phyloP scores from a whole-genome alignment of 2,888 invertebrate genomes.

The Nomada ruficornis region DNA sequence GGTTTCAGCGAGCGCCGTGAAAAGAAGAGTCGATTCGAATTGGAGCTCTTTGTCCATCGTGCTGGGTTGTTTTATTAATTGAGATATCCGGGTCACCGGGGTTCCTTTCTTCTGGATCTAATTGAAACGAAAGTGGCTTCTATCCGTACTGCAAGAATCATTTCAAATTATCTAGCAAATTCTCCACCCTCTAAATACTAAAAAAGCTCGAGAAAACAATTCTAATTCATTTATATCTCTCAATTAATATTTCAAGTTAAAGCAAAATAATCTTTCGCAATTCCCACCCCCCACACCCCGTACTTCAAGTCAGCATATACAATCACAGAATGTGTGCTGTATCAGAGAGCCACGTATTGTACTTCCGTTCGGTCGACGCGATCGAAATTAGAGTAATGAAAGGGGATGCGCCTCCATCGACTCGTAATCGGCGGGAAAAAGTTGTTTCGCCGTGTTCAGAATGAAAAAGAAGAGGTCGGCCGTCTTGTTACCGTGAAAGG shows the following conservation, averaged over 20 bases:
- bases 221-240: no score
- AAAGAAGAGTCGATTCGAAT: slow-evolving; percentile 3
- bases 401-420: slow-evolving; percentile 40
- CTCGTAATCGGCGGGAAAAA: slow-evolving; percentile 41
- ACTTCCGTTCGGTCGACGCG: slow-evolving; percentile 9
- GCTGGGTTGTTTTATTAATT: slow-evolving; percentile 10
- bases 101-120: background rate
- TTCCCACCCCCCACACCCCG: no score
- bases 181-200: no score
- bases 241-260: no score
- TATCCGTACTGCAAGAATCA: background rate
- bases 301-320: background rate
- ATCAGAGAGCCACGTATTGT: no score
- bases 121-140: slow-evolving; percentile 13
- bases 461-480: slow-evolving; percentile 42
- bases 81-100: background rate
- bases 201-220: background rate
- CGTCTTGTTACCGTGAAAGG: slow-evolving; percentile 43
- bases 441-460: slow-evolving; percentile 56
- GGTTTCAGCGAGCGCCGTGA: background rate
- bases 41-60: slow-evolving; percentile 8
- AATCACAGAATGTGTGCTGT: no score
- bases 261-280: no score
- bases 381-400: slow-evolving; percentile 59
- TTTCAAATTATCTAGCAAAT: background rate